Evolutionary conservation across 2,888 invertebrate genomes (phyloP).

Genomic region (Microplitis manilae): DNA sequence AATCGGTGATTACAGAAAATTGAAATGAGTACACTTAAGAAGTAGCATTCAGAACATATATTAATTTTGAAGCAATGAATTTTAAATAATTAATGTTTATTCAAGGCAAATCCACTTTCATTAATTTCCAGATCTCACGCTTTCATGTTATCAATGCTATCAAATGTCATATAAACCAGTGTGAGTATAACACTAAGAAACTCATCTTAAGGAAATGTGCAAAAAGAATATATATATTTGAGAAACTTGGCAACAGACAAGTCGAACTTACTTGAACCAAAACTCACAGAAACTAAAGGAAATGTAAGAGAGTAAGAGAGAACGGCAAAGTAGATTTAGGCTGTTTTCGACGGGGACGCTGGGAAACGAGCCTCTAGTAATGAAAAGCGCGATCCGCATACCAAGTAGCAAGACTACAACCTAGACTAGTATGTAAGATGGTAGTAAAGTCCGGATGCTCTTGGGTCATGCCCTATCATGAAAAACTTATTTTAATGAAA

Average conservation of each 20-base stretch:
- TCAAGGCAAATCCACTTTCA: no score
- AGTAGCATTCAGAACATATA: no score
- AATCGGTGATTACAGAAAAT: no score
- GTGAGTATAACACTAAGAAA: constrained; percentile 56
- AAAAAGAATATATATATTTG: constrained; percentile 55
- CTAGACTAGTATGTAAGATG: constrained; percentile 48
- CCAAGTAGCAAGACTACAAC: constrained; percentile 72
- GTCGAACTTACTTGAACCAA: constrained; percentile 43
- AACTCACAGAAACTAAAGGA: constrained; percentile 44
- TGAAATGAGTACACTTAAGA: no score
- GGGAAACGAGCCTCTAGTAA: constrained; percentile 73
- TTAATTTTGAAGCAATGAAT: no score
- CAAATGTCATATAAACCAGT: constrained; percentile 67
- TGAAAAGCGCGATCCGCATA: constrained; percentile 77
- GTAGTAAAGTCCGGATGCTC: constrained; percentile 47
- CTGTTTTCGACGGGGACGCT: constrained; percentile 68
- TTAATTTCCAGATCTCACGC: background rate
- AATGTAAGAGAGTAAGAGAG: constrained; percentile 52
- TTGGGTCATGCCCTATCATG: constrained; percentile 51
- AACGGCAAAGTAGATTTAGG: constrained; percentile 69
- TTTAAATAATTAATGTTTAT: no score
- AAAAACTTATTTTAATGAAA: constrained; percentile 46
- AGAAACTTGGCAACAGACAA: constrained; percentile 48
- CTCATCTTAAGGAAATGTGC: constrained; percentile 31
- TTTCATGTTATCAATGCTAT: constrained; percentile 44